These are phyloP conservation scores for Aphis craccivora DNA, from an alignment of 1,140 invertebrate genomes.

Conservation along the genomic window DNA sequence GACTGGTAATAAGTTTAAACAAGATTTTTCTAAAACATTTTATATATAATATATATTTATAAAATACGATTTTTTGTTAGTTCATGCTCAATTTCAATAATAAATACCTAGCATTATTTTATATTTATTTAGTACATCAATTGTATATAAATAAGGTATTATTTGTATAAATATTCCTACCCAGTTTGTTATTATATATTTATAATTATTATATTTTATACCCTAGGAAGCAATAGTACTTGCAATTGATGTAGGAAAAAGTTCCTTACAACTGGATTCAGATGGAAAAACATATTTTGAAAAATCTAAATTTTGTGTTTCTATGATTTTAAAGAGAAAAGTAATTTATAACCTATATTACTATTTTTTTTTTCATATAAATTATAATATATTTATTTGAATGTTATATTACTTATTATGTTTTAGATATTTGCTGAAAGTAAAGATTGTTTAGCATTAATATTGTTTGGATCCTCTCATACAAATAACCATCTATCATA, in stretches of 20 bases:
- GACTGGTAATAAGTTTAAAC: too few species aligned
- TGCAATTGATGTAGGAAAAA: conserved; percentile 45
- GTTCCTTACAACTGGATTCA: neutral
- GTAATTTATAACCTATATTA: neutral
- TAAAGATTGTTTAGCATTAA: conserved; percentile 42
- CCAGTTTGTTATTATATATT: neutral
- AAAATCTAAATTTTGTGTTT: conserved; percentile 4
- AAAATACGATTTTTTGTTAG: too few species aligned
- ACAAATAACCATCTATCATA: conserved; percentile 38
- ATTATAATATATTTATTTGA: too few species aligned
- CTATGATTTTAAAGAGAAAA: conserved; percentile 45
- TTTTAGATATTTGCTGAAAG: conserved; percentile 26
- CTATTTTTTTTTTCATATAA: neutral
- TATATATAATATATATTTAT: too few species aligned
- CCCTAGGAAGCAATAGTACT: conserved; percentile 38
- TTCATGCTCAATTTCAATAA: too few species aligned
- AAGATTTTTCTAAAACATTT: too few species aligned
- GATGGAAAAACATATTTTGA: conserved; percentile 41
- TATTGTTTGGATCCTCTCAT: conserved; percentile 41
- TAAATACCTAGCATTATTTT: too few species aligned
- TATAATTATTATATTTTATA: neutral
- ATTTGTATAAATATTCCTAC: too few species aligned
- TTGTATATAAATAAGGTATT: too few species aligned
- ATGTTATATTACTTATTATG: neutral
- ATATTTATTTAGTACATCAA: too few species aligned